Evolutionary conservation across 92 coral and sea anemone genomes (phyloP).

Genomic region (Ricordea florida): DNA sequence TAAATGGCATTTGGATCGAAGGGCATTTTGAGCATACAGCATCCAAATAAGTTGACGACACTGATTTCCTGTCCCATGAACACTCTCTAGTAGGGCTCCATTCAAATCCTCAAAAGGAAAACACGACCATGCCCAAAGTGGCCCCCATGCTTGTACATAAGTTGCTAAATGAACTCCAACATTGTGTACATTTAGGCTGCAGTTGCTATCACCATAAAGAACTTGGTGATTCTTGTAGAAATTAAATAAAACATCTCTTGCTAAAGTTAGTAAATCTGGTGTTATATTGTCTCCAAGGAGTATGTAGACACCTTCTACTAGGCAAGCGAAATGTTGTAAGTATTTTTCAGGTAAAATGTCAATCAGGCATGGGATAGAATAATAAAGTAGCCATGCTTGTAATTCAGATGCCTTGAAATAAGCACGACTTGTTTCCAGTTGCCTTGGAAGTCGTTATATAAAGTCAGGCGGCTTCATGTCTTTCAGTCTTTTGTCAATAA

Average conservation of each 20-base stretch:
- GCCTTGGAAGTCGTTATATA: conserved; percentile 42
- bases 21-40: conserved; percentile 26
- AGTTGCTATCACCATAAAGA: conserved; percentile 32
- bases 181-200: conserved; percentile 44
- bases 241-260: background rate
- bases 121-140: conserved; percentile 58
- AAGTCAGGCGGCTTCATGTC: conserved; percentile 55
- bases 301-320: conserved; percentile 54
- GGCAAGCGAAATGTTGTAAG: conserved; percentile 51
- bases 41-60: conserved; percentile 26
- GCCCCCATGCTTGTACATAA: conserved; percentile 35
- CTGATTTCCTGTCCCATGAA: conserved; percentile 48
- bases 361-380: conserved; percentile 53
- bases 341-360: conserved; percentile 53
- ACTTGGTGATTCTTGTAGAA: conserved; percentile 42
- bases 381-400: conserved; percentile 58
- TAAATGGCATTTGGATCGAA: background rate
- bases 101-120: conserved; percentile 46
- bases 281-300: conserved; percentile 48
- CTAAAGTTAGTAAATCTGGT: conserved; percentile 9
- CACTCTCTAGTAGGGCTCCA: conserved; percentile 27
- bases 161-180: conserved; percentile 17
- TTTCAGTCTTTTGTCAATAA: conserved; percentile 36
- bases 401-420: conserved; percentile 67
- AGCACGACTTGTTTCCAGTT: conserved; percentile 25